Base-by-base conservation (phyloP, 2,888 invertebrate genomes). In the Drosophila subsilvestris region DNA sequence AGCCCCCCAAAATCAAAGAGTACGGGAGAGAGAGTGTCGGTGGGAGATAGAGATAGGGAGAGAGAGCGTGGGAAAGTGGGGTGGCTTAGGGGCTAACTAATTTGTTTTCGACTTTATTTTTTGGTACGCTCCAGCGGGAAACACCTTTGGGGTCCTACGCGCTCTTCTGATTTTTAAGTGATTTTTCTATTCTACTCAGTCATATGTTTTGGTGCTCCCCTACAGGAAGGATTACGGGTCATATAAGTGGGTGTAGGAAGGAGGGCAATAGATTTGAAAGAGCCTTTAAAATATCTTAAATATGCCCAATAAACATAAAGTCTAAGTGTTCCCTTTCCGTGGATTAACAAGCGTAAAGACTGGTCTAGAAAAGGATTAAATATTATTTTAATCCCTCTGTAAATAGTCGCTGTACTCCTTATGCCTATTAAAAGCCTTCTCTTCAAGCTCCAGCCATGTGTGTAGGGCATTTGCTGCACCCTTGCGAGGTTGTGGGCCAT, bases 101-200 rank as follows among this genome's bases (percentile, higher is more conserved):
- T 79, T 79, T 82, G 81, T 87, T 87, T 79, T 87, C 72, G 65
- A 70, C 42, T 14, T 70, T 74, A 74, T 77, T 67, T 75, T 72
- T 66, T 18, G 18, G 42, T 12, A 29, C 59, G 68, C 77, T 87
- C 77, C 76, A 82, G 75, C 58, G 76, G 72, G 47, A 53, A 67
- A 72, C 80, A 80, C 83, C 83, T 86, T 75, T 63, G 75, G 72
- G 78, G 63, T 48, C 25, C 17, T 18, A 37, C 48, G 47, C 70
- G 49, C 80, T 63, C 57, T 80, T 80, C 75, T 78, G 68, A 79
- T 77, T 79, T 71, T 60, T 57, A 62, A 62, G 47, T 73, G 75
- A 43, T 54, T 20, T 37, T 43, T 68, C 47, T n/a, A 18, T 51
- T 56, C 47, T 63, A 68, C 37, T 47, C 59, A 61, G 48, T 59